Conservation (phyloP, 2,797 vertebrate genomes). For the Manis crassicaudata region DNA sequence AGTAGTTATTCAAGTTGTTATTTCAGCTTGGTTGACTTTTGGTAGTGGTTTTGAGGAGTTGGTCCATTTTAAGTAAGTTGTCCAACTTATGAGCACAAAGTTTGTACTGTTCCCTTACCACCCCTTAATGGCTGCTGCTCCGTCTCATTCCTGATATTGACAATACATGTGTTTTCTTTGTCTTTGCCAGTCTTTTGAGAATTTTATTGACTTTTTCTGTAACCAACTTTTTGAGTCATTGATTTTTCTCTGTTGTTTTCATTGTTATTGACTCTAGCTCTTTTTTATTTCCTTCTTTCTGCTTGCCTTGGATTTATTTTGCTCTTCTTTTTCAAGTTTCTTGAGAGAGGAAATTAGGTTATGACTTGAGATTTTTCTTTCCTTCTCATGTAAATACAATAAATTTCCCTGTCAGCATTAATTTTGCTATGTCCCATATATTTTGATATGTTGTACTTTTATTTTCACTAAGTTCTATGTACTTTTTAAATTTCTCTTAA, state of each 20-base stretch:
- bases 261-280: background rate
- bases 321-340: background rate
- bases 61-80: background rate
- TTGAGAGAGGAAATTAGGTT: background rate
- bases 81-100: background rate
- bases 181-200: background rate
- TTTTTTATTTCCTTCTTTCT: background rate
- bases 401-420: background rate
- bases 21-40: background rate
- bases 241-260: background rate
- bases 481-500: background rate
- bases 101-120: background rate
- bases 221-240: background rate
- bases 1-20: background rate
- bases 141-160: background rate
- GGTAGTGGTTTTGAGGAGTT: background rate
- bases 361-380: conserved; percentile 8
- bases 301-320: background rate
- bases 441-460: background rate
- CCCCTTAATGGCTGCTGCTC: background rate
- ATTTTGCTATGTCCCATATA: background rate
- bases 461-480: background rate
- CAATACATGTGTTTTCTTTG: background rate
- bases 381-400: background rate
- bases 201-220: background rate